These are phyloP conservation scores for Vesta saturnalis DNA, from an alignment of 2,888 invertebrate species.

Conservation along the genomic window DNA sequence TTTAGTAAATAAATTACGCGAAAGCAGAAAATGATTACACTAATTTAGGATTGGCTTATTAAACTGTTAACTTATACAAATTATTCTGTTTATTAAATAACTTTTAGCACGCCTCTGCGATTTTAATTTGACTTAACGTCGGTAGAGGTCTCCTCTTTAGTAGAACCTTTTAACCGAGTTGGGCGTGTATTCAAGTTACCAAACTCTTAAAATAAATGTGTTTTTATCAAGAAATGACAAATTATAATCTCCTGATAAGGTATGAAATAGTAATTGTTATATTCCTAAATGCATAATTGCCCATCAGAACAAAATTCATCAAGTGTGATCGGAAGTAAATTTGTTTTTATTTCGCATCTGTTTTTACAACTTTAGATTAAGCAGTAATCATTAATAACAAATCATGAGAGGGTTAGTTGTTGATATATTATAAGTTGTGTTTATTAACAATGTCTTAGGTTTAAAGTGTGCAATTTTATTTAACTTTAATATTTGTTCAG, in stretches of 20 bases:
- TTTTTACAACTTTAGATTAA: constrained; percentile 44
- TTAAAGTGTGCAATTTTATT: background rate
- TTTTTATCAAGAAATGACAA: constrained; percentile 58
- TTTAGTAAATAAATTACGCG: too few species aligned
- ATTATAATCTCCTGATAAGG: constrained; percentile 51
- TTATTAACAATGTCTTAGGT: background rate
- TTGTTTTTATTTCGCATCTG: constrained; percentile 53
- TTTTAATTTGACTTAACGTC: constrained; percentile 31
- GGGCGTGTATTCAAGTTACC: constrained; percentile 58
- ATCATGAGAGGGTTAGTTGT: background rate
- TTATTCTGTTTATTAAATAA: constrained; percentile 31
- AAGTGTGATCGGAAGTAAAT: constrained; percentile 37
- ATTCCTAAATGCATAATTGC: background rate
- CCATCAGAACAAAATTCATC: background rate
- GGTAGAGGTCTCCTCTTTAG: constrained; percentile 54
- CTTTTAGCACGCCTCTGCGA: constrained; percentile 41
- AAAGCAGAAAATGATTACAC: background rate
- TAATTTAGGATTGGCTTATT: background rate
- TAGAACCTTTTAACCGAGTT: constrained; percentile 56
- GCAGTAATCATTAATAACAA: background rate
- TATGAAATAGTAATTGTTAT: constrained; percentile 42
- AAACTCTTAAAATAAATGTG: constrained; percentile 54
- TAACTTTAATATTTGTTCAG: background rate
- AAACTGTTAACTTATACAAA: constrained; percentile 22
- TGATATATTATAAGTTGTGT: background rate